Conservation (phyloP, 2,797 vertebrate species). For the Scolopax rusticola region DNA sequence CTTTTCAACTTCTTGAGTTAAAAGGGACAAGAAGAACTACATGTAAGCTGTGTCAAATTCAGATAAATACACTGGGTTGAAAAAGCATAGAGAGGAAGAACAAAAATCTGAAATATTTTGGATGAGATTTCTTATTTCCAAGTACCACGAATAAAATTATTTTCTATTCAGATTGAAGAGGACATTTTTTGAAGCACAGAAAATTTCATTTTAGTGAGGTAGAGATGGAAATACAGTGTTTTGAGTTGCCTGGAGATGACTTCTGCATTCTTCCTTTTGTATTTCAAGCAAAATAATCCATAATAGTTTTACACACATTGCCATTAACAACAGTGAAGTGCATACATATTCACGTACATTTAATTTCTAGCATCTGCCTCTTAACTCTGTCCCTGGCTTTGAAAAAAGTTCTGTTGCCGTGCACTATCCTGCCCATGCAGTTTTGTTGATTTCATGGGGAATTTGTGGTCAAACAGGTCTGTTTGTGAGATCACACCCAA, state of each 20-base stretch:
- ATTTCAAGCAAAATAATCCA: not conserved
- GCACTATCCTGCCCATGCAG: rapidly evolving
- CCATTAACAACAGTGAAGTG: not conserved
- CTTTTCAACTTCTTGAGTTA: not conserved
- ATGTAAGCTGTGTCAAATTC: not conserved
- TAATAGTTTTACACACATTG: not conserved
- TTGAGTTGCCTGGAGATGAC: not conserved
- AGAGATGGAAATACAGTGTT: not conserved
- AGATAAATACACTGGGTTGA: rapidly evolving
- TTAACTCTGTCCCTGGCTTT: not conserved
- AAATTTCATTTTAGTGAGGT: not conserved
- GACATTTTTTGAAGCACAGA: not conserved
- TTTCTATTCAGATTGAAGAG: not conserved
- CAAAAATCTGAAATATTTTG: not conserved
- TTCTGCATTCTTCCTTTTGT: not conserved
- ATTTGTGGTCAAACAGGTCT: not conserved
- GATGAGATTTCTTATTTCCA: not conserved
- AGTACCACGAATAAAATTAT: not conserved
- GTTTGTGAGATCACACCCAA: not conserved
- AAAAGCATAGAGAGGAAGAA: not conserved
- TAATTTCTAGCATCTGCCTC: not conserved
- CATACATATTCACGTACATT: not conserved
- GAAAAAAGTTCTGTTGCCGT: not conserved
- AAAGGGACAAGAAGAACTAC: not conserved
- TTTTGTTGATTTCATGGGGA: not conserved